Evolutionary conservation across 35 echinoderm and acorn worm species (phyloP), one percentile per base, ranked within the genome.

Genomic region (Apostichopus californicus): DNA sequence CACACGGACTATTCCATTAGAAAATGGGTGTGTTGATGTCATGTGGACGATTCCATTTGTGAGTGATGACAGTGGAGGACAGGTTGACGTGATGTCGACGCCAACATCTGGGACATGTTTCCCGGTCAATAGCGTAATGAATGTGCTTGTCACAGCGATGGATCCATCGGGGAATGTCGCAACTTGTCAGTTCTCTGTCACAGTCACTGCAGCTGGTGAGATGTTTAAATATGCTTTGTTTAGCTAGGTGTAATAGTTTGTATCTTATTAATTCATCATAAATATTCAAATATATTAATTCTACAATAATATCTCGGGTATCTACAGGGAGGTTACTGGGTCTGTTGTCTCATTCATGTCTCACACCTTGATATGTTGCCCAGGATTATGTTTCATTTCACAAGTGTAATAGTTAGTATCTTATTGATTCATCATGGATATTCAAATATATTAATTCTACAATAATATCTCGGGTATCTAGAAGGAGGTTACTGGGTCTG

Each of bases 61-160:
- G 8, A 73, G 24, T 73, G 86, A 89, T 64, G 34, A 89, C 21
- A 89, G 86, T 21, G 86, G 86, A 34, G 68, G 86, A 17, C 57
- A 54, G 57, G 68, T 73, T 0, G 46, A 72, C 7, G 61, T 66
- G 3, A 9, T 89, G 20, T 89, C 86, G 5, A 64, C 21, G 0
- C 86, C 86, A n/a, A 1, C 61, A 5, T 89, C 86, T 34, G 86
- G 86, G 61, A 89, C 86, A 25, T 89, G 86, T 55, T 89, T 89
- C 54, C 57, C 61, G 24, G 86, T 89, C 20, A 89, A 72, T 21
- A 89, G 28, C 24, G 63, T 89, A 5, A 89, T 14, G 57, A 89
- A 68, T 18, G 86, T 89, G 20, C 13, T 73, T 11, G 86, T 89
- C 64, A 53, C 63, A 9, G 86, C 53, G 12, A 73, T 73, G 22